These are phyloP conservation scores for Ophiothrix spiculata DNA, from an alignment of 35 echinoderm and acorn worm species.

Conservation along the genomic window DNA sequence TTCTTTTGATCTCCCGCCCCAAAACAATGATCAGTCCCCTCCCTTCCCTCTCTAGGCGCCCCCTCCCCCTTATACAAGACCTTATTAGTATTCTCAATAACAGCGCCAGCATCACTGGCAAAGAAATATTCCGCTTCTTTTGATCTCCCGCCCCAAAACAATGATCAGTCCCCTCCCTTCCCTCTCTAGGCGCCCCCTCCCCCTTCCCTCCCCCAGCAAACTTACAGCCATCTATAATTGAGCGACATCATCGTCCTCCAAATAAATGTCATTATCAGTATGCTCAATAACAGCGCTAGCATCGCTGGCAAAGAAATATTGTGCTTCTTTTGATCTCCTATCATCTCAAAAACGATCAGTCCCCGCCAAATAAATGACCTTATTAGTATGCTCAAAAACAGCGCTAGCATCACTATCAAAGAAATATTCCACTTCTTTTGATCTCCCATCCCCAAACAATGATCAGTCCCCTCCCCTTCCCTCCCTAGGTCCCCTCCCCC, in stretches of 20 bases:
- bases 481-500: no score
- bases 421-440: no score
- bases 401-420: conserved; percentile 98
- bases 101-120: no score
- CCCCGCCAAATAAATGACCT: conserved; percentile 90
- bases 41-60: no score
- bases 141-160: no score
- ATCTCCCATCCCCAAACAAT: no score
- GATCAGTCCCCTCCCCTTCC: no score
- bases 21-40: no score
- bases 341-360: conserved; percentile 76
- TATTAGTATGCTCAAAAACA: conserved; percentile 92
- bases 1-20: no score
- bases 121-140: no score
- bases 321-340: conserved; percentile 80
- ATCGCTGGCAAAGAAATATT: conserved; percentile 95
- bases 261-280: conserved; percentile 90
- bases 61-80: conserved; percentile 98
- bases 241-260: conserved; percentile 96
- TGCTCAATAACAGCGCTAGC: conserved; percentile 98
- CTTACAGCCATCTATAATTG: conserved; percentile 90
- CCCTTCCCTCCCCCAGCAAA: neutral
- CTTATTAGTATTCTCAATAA: conserved; percentile 90
- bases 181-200: no score
- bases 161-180: no score